Evolutionary conservation across 2,888 invertebrate genomes (phyloP).

Genomic region (Eristalis intricaria): DNA sequence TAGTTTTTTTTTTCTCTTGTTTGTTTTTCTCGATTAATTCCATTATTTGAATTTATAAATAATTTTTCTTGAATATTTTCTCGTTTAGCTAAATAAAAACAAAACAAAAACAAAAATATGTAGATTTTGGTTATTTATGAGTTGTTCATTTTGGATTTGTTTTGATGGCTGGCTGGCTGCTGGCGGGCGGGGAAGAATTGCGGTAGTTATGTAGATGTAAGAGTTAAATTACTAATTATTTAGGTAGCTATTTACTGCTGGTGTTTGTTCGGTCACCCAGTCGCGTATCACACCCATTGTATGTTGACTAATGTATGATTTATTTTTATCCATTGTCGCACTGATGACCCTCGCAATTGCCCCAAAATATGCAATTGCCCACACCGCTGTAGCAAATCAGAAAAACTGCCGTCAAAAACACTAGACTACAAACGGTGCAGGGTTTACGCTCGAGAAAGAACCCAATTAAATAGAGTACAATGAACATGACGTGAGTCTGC

Average conservation of each 20-base stretch:
- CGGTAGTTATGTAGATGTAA: conserved; percentile 27
- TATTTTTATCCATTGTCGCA: conserved; percentile 82
- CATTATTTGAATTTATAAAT: conserved; percentile 64
- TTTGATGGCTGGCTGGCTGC: conserved; percentile 6
- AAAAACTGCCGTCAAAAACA: conserved; percentile 96
- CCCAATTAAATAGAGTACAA: conserved; percentile 96
- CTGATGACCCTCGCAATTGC: conserved; percentile 88
- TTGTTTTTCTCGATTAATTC: conserved; percentile 14
- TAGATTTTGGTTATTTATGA: conserved; percentile 50
- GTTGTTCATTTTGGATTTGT: conserved; percentile 15
- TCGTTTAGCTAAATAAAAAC: conserved; percentile 49
- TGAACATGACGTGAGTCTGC: conserved; percentile 98
- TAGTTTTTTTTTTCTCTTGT: not conserved
- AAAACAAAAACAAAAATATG: conserved; percentile 20
- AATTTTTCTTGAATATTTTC: conserved; percentile 56
- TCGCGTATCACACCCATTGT: conserved; percentile 28
- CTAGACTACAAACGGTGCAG: conserved; percentile 97
- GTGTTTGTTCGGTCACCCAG: not conserved
- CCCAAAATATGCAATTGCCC: conserved; percentile 97
- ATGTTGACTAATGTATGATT: not conserved
- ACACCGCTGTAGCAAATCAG: conserved; percentile 98
- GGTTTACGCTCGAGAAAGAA: conserved; percentile 98
- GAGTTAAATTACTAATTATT: conserved; percentile 53
- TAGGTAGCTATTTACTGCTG: conserved; percentile 46
- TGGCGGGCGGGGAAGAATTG: conserved; percentile 16